These are phyloP conservation scores for Leuciscus waleckii DNA, from an alignment of 2,797 vertebrate genomes.

Conservation along the genomic window DNA sequence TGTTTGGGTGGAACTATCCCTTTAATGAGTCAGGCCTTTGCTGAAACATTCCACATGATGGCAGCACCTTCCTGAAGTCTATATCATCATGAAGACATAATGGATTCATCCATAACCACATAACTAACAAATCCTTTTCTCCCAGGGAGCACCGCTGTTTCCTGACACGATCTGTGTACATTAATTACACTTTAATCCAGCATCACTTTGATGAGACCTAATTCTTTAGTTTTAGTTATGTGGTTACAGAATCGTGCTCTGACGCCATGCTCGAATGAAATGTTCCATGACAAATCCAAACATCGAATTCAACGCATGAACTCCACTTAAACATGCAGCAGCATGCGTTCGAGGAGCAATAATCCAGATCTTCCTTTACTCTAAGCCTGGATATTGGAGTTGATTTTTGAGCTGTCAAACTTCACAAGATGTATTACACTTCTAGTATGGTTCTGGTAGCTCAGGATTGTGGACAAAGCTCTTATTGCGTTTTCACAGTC, in stretches of 20 bases:
- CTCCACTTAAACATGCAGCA: neutral
- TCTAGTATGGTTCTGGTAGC: neutral
- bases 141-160: neutral
- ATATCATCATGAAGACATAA: neutral
- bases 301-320: slow-evolving; percentile 26
- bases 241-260: neutral
- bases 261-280: neutral
- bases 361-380: neutral
- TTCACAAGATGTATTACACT: neutral
- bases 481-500: slow-evolving; percentile 6
- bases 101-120: neutral
- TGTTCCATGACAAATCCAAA: slow-evolving; percentile 28
- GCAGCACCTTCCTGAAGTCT: slow-evolving; percentile 7
- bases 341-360: neutral
- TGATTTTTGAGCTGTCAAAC: neutral
- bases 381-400: neutral
- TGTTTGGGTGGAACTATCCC: neutral
- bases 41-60: slow-evolving; percentile 31
- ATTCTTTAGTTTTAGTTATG: neutral
- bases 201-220: neutral
- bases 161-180: neutral
- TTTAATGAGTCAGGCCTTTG: neutral
- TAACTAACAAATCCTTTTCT: neutral
- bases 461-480: neutral
- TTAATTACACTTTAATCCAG: neutral